These are phyloP conservation scores for Arctia plantaginis DNA, from an alignment of 2,888 invertebrate genomes.

Conservation along the genomic window DNA sequence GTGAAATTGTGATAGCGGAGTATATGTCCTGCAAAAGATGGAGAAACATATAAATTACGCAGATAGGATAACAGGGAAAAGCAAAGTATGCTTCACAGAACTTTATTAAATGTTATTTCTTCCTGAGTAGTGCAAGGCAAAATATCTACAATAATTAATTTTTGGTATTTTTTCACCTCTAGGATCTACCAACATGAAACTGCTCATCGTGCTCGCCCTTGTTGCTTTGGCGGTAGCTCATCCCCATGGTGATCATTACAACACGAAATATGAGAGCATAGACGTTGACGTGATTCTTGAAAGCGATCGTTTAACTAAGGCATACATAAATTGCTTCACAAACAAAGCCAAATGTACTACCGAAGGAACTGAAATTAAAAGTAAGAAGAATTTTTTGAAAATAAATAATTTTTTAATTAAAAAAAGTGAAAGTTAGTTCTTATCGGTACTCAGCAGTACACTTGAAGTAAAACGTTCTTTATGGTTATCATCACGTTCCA, in stretches of 20 bases:
- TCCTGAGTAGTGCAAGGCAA: too few species aligned
- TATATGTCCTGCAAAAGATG: too few species aligned
- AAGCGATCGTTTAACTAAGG: not conserved
- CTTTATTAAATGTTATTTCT: too few species aligned
- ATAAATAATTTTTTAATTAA: too few species aligned
- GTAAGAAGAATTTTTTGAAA: not conserved
- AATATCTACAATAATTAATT: not conserved
- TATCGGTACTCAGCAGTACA: too few species aligned
- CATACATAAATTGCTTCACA: not conserved
- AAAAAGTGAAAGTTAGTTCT: not conserved
- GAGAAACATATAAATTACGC: too few species aligned
- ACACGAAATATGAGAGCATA: not conserved
- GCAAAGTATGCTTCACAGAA: too few species aligned
- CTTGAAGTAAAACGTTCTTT: too few species aligned
- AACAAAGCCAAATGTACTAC: not conserved
- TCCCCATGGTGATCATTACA: conserved; percentile 34
- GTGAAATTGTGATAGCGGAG: too few species aligned
- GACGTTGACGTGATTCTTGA: not conserved
- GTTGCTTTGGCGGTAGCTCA: conserved; percentile 51
- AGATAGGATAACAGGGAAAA: too few species aligned
- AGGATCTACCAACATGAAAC: conserved; percentile 56
- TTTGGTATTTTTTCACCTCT: not conserved
- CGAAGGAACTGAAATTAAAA: not conserved
- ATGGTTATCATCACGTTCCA: too few species aligned
- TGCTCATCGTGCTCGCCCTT: conserved; percentile 51